These are phyloP conservation scores for Scartelaos histophorus DNA, from an alignment of 2,113 vertebrate genomes.

Conservation along the genomic window DNA sequence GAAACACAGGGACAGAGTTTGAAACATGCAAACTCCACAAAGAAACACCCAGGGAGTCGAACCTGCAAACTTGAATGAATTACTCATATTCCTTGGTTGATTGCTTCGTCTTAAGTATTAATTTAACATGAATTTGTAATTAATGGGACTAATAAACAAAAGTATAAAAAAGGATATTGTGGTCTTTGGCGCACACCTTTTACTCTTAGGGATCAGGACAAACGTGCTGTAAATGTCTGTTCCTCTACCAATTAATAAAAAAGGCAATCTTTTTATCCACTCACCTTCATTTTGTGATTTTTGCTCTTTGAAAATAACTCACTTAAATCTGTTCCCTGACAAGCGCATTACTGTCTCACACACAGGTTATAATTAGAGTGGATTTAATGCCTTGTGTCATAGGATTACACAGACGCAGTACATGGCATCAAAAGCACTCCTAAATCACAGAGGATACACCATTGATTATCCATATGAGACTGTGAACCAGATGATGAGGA, in stretches of 20 bases:
- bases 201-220: not conserved
- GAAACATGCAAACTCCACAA: no score
- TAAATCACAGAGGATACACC: constrained; percentile 55
- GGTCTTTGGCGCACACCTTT: not conserved
- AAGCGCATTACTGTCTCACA: constrained; percentile 51
- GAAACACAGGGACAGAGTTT: no score
- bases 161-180: no score
- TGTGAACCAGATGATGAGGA: constrained; percentile 63
- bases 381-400: constrained; percentile 65
- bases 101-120: no score
- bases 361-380: constrained; percentile 70
- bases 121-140: no score
- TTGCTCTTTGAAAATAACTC: constrained; percentile 25
- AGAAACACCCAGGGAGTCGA: no score
- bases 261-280: not conserved
- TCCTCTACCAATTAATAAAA: not conserved
- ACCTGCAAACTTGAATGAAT: no score
- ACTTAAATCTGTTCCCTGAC: constrained; percentile 53
- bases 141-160: no score
- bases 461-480: constrained; percentile 68
- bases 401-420: constrained; percentile 53
- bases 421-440: constrained; percentile 58
- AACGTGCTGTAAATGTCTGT: not conserved
- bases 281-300: constrained; percentile 13
- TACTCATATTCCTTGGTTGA: no score